Conservation (phyloP, 2,113 vertebrate genomes). For the Ursus arctos region DNA sequence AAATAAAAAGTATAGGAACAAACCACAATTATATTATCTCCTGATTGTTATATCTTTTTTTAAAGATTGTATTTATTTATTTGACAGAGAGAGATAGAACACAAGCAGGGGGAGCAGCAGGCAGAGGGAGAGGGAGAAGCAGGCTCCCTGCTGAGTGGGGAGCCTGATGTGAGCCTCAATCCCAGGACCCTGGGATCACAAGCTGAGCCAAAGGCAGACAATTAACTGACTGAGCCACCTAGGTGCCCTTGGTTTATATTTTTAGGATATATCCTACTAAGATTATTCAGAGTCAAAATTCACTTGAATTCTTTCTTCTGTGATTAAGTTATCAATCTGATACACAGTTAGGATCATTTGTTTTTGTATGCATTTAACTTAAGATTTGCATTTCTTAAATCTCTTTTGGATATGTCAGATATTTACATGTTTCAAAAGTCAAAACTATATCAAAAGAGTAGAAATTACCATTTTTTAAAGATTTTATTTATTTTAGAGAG, state of each 20-base stretch:
- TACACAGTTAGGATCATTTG: neutral
- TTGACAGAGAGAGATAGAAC: too few relatives aligned
- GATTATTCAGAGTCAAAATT: neutral
- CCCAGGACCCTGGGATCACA: too few relatives aligned
- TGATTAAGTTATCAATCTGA: neutral
- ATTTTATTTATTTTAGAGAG: neutral
- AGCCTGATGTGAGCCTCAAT: too few relatives aligned
- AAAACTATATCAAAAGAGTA: neutral
- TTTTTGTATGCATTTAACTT: neutral
- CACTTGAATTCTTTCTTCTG: neutral
- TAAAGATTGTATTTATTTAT: too few relatives aligned
- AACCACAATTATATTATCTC: neutral
- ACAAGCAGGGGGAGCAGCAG: too few relatives aligned
- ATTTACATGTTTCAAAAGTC: neutral
- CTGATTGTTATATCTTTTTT: neutral
- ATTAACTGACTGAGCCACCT: too few relatives aligned
- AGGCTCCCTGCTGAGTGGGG: too few relatives aligned
- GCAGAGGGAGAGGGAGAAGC: too few relatives aligned
- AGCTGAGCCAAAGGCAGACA: too few relatives aligned
- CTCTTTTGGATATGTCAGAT: neutral
- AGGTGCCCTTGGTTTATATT: neutral
- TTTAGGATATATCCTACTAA: neutral
- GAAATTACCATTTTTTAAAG: neutral
- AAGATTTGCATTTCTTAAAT: neutral
- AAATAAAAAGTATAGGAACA: neutral